A percentile compares a stretch with the other conserved stretches of the same genome.
These are phyloP conservation scores for Cheilosia soror DNA, from an alignment of 2,888 invertebrate species.

Conservation along the genomic window DNA sequence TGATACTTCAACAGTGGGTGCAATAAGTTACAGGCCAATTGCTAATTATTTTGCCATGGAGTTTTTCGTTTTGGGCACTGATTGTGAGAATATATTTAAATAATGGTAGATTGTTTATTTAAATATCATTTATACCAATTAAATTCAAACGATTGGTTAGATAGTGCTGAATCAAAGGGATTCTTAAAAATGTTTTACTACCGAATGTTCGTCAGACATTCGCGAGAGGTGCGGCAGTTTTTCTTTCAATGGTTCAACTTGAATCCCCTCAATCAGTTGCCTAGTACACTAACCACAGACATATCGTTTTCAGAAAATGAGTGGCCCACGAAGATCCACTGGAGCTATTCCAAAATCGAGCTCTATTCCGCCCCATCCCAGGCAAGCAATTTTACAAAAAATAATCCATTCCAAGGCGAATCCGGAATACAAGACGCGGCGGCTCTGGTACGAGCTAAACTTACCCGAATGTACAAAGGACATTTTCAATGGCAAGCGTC, in stretches of 20 bases:
- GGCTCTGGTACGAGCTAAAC: conserved; percentile 83
- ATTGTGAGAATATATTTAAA: too few relatives aligned
- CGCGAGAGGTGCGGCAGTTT: too few relatives aligned
- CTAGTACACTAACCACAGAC: too few relatives aligned
- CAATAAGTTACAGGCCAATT: background rate
- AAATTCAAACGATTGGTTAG: too few relatives aligned
- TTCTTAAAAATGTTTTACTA: too few relatives aligned
- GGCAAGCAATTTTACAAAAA: conserved; percentile 79
- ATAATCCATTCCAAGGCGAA: conserved; percentile 82
- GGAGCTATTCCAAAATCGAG: conserved; percentile 64
- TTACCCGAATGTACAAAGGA: conserved; percentile 81
- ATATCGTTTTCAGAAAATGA: conserved; percentile 25
- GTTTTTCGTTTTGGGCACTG: too few relatives aligned
- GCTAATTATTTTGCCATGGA: background rate
- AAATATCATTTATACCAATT: too few relatives aligned
- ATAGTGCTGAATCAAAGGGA: too few relatives aligned
- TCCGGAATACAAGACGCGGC: conserved; percentile 81
- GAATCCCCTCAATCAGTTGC: too few relatives aligned
- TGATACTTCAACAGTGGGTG: background rate
- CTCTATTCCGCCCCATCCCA: conserved; percentile 76
- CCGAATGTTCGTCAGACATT: too few relatives aligned
- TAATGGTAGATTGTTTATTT: too few relatives aligned
- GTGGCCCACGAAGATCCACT: conserved; percentile 5
- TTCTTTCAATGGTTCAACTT: too few relatives aligned
- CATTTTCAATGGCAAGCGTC: conserved; percentile 83